Base-by-base conservation (phyloP, 2,113 vertebrate species). In the Poicephalus gulielmi region DNA sequence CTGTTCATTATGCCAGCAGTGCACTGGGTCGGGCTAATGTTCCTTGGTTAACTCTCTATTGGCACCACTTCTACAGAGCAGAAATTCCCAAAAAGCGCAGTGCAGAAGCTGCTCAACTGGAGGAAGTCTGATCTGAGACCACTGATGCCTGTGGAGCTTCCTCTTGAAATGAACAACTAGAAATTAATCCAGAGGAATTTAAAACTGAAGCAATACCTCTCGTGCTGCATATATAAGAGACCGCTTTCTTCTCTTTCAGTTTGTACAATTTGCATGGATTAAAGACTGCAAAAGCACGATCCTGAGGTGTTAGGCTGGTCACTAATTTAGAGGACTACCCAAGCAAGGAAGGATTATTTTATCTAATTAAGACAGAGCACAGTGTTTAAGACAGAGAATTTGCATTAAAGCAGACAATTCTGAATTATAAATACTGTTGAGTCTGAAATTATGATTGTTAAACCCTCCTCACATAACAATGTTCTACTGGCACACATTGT, bases 391-490 rank as follows among this genome's bases (percentile, higher is more conserved):
- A 92, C 66, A 92, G 89, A 95, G 35, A 53, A 96, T 97, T 97
- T 96, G 92, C 96, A 97, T 97, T 97, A 90, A 95, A 97, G 75
- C 43, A 95, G 95, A 79, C 90, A 94, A 94, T 95, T 97, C 95
- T 90, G 92, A 98, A 97, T 95, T 96, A 91, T 92, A 96, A 97
- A 97, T 96, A 90, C 94, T 96, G 95, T 97, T 96, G 97, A 94
- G 90, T 88, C 88, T 97, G 96, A 97, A 98, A 95, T 96, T 83
- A 96, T 90, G 88, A 96, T 78, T 92, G 95, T 70, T 97, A 88
- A 96, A 97, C 95, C 96, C 97, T 94, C 77, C 68, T 92, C 91
- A 64, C 66, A 37, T 68, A 87, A 88, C 63, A 87, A 15, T 57
- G 82, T 96, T 97, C 94, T 83, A 28, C 75, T 95, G 90, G 96